Evolutionary conservation across 2,113 vertebrate genomes (phyloP).

Genomic region (Furnarius figulus): DNA sequence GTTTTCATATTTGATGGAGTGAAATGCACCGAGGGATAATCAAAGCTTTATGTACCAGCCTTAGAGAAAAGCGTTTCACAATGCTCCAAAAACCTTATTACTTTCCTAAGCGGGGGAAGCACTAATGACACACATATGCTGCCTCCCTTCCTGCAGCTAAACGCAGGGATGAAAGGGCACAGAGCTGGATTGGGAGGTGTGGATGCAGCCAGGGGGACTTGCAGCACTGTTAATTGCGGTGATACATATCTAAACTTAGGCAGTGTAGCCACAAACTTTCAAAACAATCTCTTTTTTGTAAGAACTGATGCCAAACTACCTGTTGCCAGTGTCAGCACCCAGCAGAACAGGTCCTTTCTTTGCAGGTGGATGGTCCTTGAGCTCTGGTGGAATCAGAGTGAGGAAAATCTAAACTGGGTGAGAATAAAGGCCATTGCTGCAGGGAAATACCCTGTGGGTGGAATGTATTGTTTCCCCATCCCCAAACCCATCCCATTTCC

Average conservation of each 20-base stretch:
- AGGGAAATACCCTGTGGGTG: neutral
- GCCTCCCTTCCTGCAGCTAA: neutral
- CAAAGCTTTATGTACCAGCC: slow-evolving; percentile 25
- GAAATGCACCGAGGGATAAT: slow-evolving; percentile 49
- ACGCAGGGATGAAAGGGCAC: neutral
- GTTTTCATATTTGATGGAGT: slow-evolving; percentile 58
- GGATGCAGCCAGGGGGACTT: neutral
- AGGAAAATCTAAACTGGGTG: neutral
- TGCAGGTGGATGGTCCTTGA: neutral
- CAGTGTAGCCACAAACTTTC: neutral
- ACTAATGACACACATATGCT: neutral
- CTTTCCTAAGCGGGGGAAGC: neutral
- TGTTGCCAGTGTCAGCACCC: neutral
- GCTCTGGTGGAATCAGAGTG: neutral
- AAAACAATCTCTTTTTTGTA: neutral
- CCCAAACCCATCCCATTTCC: neutral
- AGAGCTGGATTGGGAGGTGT: neutral
- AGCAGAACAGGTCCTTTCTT: neutral
- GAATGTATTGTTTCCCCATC: neutral
- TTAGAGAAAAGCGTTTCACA: slow-evolving; percentile 23
- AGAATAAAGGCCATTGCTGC: neutral
- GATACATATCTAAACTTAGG: neutral
- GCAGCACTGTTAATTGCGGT: neutral
- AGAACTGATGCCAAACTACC: neutral
- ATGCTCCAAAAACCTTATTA: neutral